These are phyloP conservation scores for Erythrolamprus reginae DNA, from an alignment of 2,113 vertebrate genomes.

Conservation along the genomic window DNA sequence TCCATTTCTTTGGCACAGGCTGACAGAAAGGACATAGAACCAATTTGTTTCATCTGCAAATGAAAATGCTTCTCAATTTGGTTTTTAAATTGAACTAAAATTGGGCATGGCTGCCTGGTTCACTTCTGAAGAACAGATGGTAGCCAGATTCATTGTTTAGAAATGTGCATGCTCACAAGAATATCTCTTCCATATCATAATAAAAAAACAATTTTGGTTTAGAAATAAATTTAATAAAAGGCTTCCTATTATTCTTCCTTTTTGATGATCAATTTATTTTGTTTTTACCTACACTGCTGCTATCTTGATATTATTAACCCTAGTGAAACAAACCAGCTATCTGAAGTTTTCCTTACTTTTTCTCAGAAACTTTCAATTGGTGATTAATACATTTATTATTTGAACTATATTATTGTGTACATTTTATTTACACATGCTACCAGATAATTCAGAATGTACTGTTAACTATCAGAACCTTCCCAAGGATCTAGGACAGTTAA, in stretches of 20 bases:
- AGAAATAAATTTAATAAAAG: not conserved
- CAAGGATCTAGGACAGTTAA: not conserved
- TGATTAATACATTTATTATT: not conserved
- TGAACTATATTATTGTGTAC: not conserved
- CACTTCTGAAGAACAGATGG: not conserved
- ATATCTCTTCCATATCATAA: not conserved
- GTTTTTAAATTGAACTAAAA: not conserved
- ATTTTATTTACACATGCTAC: not conserved
- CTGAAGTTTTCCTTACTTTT: not conserved
- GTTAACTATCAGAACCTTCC: not conserved
- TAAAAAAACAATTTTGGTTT: not conserved
- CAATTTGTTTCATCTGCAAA: not conserved
- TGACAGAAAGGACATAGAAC: not conserved
- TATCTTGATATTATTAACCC: not conserved
- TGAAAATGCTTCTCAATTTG: not conserved
- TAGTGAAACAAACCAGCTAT: not conserved
- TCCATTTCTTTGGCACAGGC: not conserved
- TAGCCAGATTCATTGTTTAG: not conserved
- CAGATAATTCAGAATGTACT: not conserved
- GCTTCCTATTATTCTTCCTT: not conserved
- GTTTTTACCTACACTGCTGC: not conserved
- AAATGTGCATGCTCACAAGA: not conserved
- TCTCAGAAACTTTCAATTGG: not conserved
- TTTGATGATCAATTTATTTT: not conserved
- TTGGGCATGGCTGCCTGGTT: not conserved